Evolutionary conservation across 2,888 invertebrate species (phyloP), one percentile per base, ranked within the genome.

Genomic region (Dicranocentrus wangi): DNA sequence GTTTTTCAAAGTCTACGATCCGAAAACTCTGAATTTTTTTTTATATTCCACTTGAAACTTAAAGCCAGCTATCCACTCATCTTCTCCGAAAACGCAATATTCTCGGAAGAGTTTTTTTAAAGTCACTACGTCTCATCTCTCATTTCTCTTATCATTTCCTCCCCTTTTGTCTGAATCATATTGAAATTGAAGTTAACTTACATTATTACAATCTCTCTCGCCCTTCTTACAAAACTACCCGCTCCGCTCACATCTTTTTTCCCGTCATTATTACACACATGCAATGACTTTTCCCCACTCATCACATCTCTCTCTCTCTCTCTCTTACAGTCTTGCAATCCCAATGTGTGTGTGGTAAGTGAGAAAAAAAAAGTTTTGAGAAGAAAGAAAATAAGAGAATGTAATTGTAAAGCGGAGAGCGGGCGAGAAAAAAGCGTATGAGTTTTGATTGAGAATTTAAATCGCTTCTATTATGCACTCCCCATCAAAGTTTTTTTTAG

Each of bases 361-460:
- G 39, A 42, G 15, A 25, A 19, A 39, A 47, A 47, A 39, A 69
- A 69, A 10, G 42, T 60, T 17, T 17, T 23, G 28, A 70, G 55
- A 58, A 47, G 8, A 71, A 32, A 72, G 42, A 63, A 63, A 63
- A 72, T 47, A 55, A 75, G 66, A 42, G 65, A 55, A 27, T 75
- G 65, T 75, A 75, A 75, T 75, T 75, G 75, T 66, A 75, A n/a
- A 51, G 42, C 42, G 55, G 60, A 53, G 68, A 28, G 76, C 27
- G 76, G 32, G 58, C 58, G 61, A 76, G 55, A n/a, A 63, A 27
- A 63, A 55, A 68, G 43, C 58, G 68, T 60, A 76, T 68, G 60
- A 76, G 76, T 76, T 76, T 76, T 76, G 76, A 76, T 76, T 76
- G 76, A 76, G 68, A 76, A 76, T 76, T 76, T 76, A 76, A 76